Evolutionary conservation across 2,888 invertebrate genomes (phyloP).

Genomic region (Chorisops tibialis): DNA sequence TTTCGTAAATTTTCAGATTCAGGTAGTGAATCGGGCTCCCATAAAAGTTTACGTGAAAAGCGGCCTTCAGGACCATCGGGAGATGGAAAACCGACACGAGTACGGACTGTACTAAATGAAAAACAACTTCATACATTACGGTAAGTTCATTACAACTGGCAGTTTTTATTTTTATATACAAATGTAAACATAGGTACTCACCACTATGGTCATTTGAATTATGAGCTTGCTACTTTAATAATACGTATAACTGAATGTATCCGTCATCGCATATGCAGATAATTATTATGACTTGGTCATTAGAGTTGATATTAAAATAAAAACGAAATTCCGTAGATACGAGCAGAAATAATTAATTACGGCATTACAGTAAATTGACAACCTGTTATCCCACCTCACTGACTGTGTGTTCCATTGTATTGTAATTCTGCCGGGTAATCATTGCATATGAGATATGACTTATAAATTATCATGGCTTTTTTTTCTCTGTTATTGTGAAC

Average conservation of each 20-base stretch:
- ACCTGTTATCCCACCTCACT: background rate
- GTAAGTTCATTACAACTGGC: slow-evolving; percentile 42
- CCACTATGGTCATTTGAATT: background rate
- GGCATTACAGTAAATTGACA: background rate
- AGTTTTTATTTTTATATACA: background rate
- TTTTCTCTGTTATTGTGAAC: too few species aligned
- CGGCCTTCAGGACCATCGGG: slow-evolving; percentile 51
- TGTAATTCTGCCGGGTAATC: too few species aligned
- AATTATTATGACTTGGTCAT: background rate
- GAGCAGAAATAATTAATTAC: background rate
- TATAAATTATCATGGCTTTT: too few species aligned
- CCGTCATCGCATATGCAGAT: too few species aligned
- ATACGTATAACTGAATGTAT: background rate
- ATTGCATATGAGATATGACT: too few species aligned
- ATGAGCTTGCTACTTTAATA: background rate
- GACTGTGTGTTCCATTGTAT: background rate
- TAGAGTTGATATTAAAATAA: background rate
- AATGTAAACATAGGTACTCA: too few species aligned
- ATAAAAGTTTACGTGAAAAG: slow-evolving; percentile 68
- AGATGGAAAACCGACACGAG: slow-evolving; percentile 96
- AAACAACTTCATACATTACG: slow-evolving; percentile 96
- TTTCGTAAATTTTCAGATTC: slow-evolving; percentile 63
- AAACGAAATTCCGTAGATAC: background rate
- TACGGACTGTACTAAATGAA: slow-evolving; percentile 97
- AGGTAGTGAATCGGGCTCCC: slow-evolving; percentile 87